Percentiles rank a stretch among this genome's conserved stretches.
Evolutionary conservation across 2,113 vertebrate genomes (phyloP).

Genomic region (Polypterus senegalus): DNA sequence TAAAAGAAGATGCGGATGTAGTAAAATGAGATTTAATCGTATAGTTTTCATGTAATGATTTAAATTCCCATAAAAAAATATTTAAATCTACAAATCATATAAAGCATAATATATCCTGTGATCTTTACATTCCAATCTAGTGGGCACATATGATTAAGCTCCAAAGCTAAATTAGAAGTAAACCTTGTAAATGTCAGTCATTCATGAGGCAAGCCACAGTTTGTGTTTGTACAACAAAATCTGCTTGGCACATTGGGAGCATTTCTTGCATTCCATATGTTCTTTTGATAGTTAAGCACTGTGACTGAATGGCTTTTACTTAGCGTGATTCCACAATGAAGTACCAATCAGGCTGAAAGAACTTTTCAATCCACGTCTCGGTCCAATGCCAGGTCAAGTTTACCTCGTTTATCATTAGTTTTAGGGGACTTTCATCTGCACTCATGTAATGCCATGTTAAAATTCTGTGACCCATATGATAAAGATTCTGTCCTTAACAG

Average conservation of each 20-base stretch:
- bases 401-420: constrained; percentile 59
- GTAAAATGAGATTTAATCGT: too few relatives aligned
- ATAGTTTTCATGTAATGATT: too few relatives aligned
- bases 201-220: constrained; percentile 25
- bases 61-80: too few relatives aligned
- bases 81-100: too few relatives aligned
- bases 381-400: constrained; percentile 55
- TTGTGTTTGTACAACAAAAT: constrained; percentile 37
- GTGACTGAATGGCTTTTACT: constrained; percentile 52
- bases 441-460: constrained; percentile 39
- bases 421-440: constrained; percentile 47
- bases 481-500: neutral
- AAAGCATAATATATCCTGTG: too few relatives aligned
- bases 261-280: constrained; percentile 48
- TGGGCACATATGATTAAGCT: constrained; percentile 1
- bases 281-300: constrained; percentile 47
- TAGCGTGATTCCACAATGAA: constrained; percentile 47
- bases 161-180: constrained; percentile 6
- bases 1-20: too few relatives aligned
- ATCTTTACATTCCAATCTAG: neutral
- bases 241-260: constrained; percentile 45
- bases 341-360: constrained; percentile 50
- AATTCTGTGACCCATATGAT: constrained; percentile 21
- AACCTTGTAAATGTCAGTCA: constrained; percentile 15
- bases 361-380: constrained; percentile 55